Evolutionary conservation across 2,888 invertebrate genomes (phyloP).

Genomic region (Crossocerus cetratus): DNA sequence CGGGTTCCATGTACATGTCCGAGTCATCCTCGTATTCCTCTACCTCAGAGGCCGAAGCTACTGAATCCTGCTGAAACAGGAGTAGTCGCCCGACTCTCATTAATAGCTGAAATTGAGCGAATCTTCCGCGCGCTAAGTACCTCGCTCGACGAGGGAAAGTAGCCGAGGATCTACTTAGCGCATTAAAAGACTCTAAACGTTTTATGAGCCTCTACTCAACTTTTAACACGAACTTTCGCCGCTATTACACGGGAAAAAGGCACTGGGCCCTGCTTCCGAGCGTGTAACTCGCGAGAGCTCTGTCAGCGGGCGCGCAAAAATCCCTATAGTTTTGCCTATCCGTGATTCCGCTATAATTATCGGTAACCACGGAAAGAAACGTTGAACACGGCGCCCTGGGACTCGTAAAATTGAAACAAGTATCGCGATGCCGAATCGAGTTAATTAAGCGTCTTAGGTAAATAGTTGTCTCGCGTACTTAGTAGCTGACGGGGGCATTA

Average conservation of each 20-base stretch:
- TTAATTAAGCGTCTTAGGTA: no score
- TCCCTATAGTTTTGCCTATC: no score
- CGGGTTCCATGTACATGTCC: slow-evolving; percentile 77
- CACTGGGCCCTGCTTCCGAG: no score
- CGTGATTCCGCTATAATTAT: no score
- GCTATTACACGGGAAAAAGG: background rate
- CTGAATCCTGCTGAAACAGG: slow-evolving; percentile 68
- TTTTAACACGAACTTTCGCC: slow-evolving; percentile 23
- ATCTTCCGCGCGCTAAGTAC: slow-evolving; percentile 29
- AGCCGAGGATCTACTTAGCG: background rate
- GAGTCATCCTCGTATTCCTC: slow-evolving; percentile 76
- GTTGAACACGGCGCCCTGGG: no score
- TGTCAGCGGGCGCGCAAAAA: no score
- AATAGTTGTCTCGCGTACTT: no score
- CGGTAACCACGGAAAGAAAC: no score
- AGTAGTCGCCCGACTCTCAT: slow-evolving; percentile 12
- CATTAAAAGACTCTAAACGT: background rate
- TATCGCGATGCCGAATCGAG: no score
- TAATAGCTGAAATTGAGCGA: background rate
- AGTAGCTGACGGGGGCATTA: no score
- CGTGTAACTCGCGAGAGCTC: no score
- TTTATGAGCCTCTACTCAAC: slow-evolving; percentile 9
- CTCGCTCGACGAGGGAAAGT: slow-evolving; percentile 29
- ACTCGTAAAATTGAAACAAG: no score
- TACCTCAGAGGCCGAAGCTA: slow-evolving; percentile 69